These are phyloP conservation scores for Chymomyza costata DNA, from an alignment of 1,140 invertebrate genomes.

Conservation along the genomic window DNA sequence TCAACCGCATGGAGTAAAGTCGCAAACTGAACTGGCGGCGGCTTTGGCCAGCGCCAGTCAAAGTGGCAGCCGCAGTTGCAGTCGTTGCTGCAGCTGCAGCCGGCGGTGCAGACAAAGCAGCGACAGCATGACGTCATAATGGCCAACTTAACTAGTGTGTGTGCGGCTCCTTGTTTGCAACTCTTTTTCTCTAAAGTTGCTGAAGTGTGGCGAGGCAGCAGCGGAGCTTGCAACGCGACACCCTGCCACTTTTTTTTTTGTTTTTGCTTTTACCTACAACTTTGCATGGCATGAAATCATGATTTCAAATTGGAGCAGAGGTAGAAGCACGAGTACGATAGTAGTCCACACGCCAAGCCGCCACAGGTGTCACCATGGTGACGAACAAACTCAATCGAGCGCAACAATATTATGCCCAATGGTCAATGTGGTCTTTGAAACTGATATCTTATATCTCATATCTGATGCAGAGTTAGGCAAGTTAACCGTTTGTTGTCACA, in stretches of 20 bases:
- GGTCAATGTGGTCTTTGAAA: too few species aligned
- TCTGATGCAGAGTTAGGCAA: too few species aligned
- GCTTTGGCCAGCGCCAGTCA: constrained; percentile 20
- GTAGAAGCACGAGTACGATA: constrained; percentile 4
- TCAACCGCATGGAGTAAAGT: constrained; percentile 46
- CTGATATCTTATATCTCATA: constrained; percentile 28
- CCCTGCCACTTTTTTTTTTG: background rate
- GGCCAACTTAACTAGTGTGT: constrained; percentile 8
- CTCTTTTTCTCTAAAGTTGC: constrained; percentile 42
- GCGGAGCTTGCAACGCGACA: constrained; percentile 7
- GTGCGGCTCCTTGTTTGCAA: constrained; percentile 45
- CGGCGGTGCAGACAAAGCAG: constrained; percentile 32
- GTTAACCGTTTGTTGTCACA: too few species aligned
- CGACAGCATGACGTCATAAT: constrained; percentile 28
- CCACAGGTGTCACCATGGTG: too few species aligned
- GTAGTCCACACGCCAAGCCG: constrained; percentile 6
- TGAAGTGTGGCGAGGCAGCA: constrained; percentile 39
- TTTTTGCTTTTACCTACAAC: too few species aligned
- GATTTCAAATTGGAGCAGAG: constrained; percentile 26
- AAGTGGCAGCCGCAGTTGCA: too few species aligned
- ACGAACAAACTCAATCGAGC: constrained; percentile 35
- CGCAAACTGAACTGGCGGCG: constrained; percentile 47
- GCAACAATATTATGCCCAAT: constrained; percentile 34
- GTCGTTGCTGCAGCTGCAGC: constrained; percentile 8
- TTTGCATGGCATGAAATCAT: background rate